Conservation (phyloP, 2,797 vertebrate genomes). For the Gastrophryne carolinensis region DNA sequence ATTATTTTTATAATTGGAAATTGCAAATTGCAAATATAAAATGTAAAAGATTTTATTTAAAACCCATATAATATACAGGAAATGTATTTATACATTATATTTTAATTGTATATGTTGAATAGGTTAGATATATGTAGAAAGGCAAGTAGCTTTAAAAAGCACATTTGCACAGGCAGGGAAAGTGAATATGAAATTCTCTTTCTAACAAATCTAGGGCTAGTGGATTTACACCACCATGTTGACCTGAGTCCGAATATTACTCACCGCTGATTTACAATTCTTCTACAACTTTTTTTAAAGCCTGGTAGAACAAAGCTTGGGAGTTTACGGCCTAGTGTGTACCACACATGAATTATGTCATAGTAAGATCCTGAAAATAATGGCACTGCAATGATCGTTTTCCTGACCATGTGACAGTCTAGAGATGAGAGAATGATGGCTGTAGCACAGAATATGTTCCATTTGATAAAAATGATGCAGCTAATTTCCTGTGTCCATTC, state of each 20-base stretch:
- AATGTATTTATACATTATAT: not conserved
- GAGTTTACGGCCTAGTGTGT: not conserved
- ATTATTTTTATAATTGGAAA: too few species aligned
- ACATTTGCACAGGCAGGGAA: constrained; percentile 10
- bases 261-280: not conserved
- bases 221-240: not conserved
- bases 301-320: not conserved
- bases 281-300: not conserved
- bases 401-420: constrained; percentile 3
- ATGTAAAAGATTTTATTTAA: too few species aligned
- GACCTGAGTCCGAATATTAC: not conserved
- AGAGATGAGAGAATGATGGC: not conserved
- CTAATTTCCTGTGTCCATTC: constrained; percentile 17
- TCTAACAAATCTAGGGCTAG: constrained; percentile 6
- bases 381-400: not conserved
- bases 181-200: not conserved
- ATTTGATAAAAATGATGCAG: not conserved
- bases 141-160: constrained; percentile 11
- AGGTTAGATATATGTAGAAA: not conserved
- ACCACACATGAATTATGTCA: not conserved
- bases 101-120: not conserved
- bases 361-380: not conserved
- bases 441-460: not conserved
- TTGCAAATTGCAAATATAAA: too few species aligned
- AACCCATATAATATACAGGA: too few species aligned